Evolutionary conservation across 1,140 invertebrate species (phyloP), one percentile per base, ranked within the genome.

Genomic region (Yoshiicerus persimilis): DNA sequence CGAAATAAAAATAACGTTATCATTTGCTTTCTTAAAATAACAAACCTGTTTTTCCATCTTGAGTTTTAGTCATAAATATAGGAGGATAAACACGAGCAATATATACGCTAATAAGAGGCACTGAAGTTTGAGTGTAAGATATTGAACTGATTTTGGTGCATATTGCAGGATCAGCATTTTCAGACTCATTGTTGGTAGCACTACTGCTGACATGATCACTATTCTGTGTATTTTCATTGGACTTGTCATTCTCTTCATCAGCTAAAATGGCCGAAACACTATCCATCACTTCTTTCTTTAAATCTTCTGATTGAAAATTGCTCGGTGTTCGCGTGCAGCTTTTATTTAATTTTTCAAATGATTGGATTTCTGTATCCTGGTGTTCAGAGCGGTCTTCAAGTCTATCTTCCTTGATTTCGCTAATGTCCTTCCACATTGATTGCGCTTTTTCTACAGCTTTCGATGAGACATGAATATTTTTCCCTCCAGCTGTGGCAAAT

Each of bases 231-330:
- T 87, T 88, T 88, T 85, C 89, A 87, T 77, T 89, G 34, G 86
- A 90, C 87, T 89, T 86, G 89, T 23, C 64, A 70, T 83, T 84
- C n/a, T 90, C 91, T 86, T 92, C 91, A 87, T 92, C 91, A 3
- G 89, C 91, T 20, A 92, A 62, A 8, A 92, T 80, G 13, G 91
- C 92, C 27, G 27, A 89, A 2, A 88, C 86, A 86, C 90, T 91
- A 10, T 90, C 92, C 13, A 34, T 41, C 16, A 92, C 86, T 89
- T 92, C 91, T 38, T 91, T 86, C 0, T 20, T 13, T 32, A 80
- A 20, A 4, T 38, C 75, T 8, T 34, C 9, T 1, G 4, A 20
- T 9, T 9, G 41, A 47, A 89, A 11, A 88, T 47, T 75, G 38
- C 87, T 5, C 36, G 30, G 6, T 88, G 38, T 38, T 87, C 47